A percentile compares a stretch with the other conserved stretches of the same genome.
phyloP scores from a whole-genome alignment of 2,888 invertebrate genomes.

The Mantis religiosa region DNA sequence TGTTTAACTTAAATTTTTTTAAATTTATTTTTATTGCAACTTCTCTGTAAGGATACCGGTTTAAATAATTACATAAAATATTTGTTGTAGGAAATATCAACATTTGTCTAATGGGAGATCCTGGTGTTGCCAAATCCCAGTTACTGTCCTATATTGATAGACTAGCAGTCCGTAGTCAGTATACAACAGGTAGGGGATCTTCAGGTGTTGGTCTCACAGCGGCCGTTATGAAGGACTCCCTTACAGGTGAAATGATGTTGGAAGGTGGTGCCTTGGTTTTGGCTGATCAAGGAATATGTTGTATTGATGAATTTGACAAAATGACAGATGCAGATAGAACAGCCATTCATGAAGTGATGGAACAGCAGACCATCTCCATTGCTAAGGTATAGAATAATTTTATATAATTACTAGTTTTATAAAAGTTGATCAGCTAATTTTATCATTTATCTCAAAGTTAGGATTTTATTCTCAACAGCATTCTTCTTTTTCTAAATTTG shows the following conservation, averaged over 20 bases:
- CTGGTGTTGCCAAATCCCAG: constrained; percentile 99
- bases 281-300: constrained; percentile 95
- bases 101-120: constrained; percentile 99
- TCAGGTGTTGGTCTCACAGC: constrained; percentile 99
- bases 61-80: too few relatives aligned
- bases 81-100: constrained; percentile 76
- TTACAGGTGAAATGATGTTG: constrained; percentile 95
- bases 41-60: too few relatives aligned
- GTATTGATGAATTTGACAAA: constrained; percentile 99
- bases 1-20: too few relatives aligned
- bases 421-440: not conserved
- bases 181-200: constrained; percentile 93
- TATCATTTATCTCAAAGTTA: too few relatives aligned
- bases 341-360: constrained; percentile 97
- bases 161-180: constrained; percentile 87
- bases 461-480: too few relatives aligned
- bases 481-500: too few relatives aligned
- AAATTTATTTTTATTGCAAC: too few relatives aligned
- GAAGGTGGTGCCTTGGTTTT: constrained; percentile 96
- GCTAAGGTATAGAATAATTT: constrained; percentile 66
- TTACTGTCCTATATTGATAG: constrained; percentile 91
- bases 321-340: constrained; percentile 95
- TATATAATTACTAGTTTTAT: not conserved
- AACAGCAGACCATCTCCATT: constrained; percentile 99
- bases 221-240: constrained; percentile 94